A percentile compares a stretch with the other conserved stretches of the same genome.
Evolutionary conservation across 1,140 invertebrate genomes (phyloP).

Genomic region (Eurosta solidaginis): DNA sequence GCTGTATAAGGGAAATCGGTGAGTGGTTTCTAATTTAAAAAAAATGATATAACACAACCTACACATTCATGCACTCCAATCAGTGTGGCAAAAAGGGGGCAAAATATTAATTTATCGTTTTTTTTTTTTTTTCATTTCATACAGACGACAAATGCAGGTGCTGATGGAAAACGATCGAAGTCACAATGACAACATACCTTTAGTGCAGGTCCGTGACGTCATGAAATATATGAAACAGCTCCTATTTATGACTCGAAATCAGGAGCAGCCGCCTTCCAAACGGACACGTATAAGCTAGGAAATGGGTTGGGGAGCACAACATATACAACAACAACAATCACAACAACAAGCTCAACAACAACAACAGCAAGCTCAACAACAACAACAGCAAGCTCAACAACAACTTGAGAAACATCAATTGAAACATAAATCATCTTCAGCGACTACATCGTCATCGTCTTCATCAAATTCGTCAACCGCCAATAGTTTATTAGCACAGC

Average conservation of each 20-base stretch:
- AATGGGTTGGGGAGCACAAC: conserved; percentile 60
- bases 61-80: neutral
- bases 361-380: conserved; percentile 29
- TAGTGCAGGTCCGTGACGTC: conserved; percentile 80
- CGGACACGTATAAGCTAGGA: conserved; percentile 59
- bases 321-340: conserved; percentile 40
- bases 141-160: conserved; percentile 74
- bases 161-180: conserved; percentile 75
- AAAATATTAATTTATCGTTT: neutral
- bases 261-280: conserved; percentile 56
- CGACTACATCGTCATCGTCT: conserved; percentile 27
- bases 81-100: neutral
- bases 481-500: neutral
- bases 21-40: conserved; percentile 54
- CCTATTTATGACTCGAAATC: conserved; percentile 73
- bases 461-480: conserved; percentile 36
- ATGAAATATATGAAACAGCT: conserved; percentile 85
- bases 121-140: neutral
- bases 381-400: conserved; percentile 35
- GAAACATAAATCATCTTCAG: conserved; percentile 25
- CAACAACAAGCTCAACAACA: conserved; percentile 39
- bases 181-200: conserved; percentile 67
- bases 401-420: conserved; percentile 30
- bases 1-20: conserved; percentile 81
- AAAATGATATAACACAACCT: neutral